These are phyloP conservation scores for Atrina japonica DNA, from an alignment of 2,888 invertebrate genomes.

Conservation along the genomic window DNA sequence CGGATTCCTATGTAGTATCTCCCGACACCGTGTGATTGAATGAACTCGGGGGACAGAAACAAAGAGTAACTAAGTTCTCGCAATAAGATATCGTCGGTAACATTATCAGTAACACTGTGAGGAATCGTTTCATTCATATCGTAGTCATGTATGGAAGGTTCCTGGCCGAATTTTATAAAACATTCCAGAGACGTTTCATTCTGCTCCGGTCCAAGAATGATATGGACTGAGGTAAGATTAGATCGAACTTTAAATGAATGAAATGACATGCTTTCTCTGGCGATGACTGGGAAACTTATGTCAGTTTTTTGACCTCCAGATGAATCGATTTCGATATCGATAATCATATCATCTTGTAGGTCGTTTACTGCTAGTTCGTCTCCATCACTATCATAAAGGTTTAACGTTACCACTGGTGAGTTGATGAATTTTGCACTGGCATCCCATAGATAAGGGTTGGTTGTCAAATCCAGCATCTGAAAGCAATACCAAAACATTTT, in stretches of 20 bases:
- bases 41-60: conserved; percentile 31
- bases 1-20: conserved; percentile 63
- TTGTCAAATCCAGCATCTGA: conserved; percentile 54
- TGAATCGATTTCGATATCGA: conserved; percentile 51
- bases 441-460: conserved; percentile 65
- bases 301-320: conserved; percentile 6
- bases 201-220: conserved; percentile 43
- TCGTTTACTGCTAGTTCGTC: conserved; percentile 48
- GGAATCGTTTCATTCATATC: conserved; percentile 48
- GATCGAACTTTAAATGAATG: conserved; percentile 48
- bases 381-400: conserved; percentile 53
- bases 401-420: conserved; percentile 58
- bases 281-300: conserved; percentile 11
- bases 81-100: conserved; percentile 12
- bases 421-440: conserved; percentile 53
- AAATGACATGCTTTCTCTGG: conserved; percentile 39
- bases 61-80: conserved; percentile 25
- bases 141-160: conserved; percentile 51
- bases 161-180: conserved; percentile 49
- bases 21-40: conserved; percentile 48
- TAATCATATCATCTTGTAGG: conserved; percentile 52
- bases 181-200: conserved; percentile 46
- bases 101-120: not conserved
- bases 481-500: conserved; percentile 3
- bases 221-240: conserved; percentile 43